Evolutionary conservation across 2,888 invertebrate species (phyloP).

Genomic region (Prionchulus punctatus): DNA sequence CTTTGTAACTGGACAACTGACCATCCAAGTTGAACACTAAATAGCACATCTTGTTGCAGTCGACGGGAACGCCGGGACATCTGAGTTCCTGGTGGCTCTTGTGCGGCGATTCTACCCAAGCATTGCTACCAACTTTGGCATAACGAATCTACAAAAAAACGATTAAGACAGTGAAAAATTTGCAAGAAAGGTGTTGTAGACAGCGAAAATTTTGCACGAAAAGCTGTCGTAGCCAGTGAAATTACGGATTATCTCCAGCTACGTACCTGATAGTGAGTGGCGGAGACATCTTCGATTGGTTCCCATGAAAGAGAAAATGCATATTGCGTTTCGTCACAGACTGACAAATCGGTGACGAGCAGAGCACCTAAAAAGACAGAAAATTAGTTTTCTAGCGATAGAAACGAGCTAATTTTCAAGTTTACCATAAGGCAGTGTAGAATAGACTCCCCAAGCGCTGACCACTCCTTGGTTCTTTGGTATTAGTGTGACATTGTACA

Average conservation of each 20-base stretch:
- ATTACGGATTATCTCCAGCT: background rate
- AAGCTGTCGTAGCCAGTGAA: background rate
- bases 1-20: constrained; percentile 23
- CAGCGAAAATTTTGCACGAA: background rate
- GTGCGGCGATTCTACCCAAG: constrained; percentile 22
- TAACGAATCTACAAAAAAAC: constrained; percentile 21
- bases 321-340: constrained; percentile 28
- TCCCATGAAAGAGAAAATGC: constrained; percentile 31
- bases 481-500: constrained; percentile 29
- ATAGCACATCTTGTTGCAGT: constrained; percentile 28
- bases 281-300: constrained; percentile 22
- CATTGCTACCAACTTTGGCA: constrained; percentile 19
- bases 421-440: constrained; percentile 28
- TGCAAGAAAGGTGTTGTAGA: background rate
- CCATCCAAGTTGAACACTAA: constrained; percentile 29
- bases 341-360: constrained; percentile 25
- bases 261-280: constrained; percentile 25
- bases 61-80: constrained; percentile 20
- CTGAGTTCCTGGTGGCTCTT: constrained; percentile 15
- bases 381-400: too few species aligned
- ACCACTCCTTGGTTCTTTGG: constrained; percentile 17
- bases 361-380: constrained; percentile 9
- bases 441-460: constrained; percentile 29
- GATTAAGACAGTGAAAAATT: background rate
- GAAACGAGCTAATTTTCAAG: too few species aligned